Conservation (phyloP, 1,140 invertebrate genomes). For the Yoshiicerus persimilis region DNA sequence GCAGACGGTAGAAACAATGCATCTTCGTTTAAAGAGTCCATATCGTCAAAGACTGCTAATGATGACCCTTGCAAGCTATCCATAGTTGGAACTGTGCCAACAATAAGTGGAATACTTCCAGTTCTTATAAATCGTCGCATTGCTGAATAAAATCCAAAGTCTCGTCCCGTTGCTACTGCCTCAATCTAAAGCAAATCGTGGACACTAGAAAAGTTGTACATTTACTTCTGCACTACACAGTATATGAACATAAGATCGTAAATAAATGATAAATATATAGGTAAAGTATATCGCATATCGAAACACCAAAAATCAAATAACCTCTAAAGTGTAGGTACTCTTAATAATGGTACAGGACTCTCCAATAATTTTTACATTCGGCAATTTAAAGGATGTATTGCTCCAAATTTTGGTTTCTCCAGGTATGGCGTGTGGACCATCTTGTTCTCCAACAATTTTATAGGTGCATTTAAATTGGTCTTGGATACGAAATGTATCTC, state of each 20-base stretch:
- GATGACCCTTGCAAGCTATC: not conserved
- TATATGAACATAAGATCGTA: no score
- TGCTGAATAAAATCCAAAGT: not conserved
- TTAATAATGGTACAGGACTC: not conserved
- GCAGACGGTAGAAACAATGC: not conserved
- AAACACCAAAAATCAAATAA: not conserved
- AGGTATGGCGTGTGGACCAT: not conserved
- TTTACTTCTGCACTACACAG: no score
- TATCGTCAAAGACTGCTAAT: not conserved
- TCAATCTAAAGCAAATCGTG: not conserved
- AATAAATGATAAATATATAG: no score
- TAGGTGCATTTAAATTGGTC: not conserved
- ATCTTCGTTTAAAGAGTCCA: not conserved
- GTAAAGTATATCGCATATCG: no score
- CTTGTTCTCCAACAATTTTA: not conserved
- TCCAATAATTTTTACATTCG: slow-evolving; percentile 1
- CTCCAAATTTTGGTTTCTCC: not conserved
- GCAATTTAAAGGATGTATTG: not conserved
- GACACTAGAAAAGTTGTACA: no score
- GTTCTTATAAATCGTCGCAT: not conserved
- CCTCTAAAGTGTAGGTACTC: not conserved
- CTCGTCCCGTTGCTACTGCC: not conserved
- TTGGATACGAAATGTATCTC: not conserved
- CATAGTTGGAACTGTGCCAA: not conserved
- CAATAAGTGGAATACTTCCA: not conserved